phyloP scores from a whole-genome alignment of 2,113 vertebrate species.

The Lampris incognitus region DNA sequence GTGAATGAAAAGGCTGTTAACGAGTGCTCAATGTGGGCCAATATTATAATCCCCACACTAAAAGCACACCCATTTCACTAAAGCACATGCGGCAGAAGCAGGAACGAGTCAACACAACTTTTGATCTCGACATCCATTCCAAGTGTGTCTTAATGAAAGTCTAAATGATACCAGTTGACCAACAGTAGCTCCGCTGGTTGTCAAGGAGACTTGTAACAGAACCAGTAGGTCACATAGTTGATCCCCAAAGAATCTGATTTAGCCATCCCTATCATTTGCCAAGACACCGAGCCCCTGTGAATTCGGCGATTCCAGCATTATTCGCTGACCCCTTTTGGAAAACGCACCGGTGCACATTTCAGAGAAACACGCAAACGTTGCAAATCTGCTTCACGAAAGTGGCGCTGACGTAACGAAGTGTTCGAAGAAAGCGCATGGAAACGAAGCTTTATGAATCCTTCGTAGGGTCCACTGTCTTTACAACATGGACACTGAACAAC shows the following conservation, averaged over 20 bases:
- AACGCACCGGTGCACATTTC: too few relatives aligned
- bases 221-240: background rate
- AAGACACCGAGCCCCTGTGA: background rate
- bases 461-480: background rate
- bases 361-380: too few relatives aligned
- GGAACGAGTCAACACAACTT: background rate
- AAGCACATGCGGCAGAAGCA: background rate
- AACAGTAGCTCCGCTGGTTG: background rate
- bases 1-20: slow-evolving; percentile 6
- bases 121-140: background rate
- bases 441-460: too few relatives aligned
- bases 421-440: too few relatives aligned
- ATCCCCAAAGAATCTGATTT: background rate
- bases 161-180: background rate
- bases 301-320: too few relatives aligned
- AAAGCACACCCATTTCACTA: slow-evolving; percentile 8
- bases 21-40: background rate
- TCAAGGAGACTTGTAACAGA: background rate
- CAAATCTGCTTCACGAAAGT: too few relatives aligned
- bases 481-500: slow-evolving; percentile 22
- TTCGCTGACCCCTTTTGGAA: too few relatives aligned
- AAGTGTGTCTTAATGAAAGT: background rate
- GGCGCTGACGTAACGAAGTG: too few relatives aligned
- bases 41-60: background rate
- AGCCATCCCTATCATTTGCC: background rate